Percentiles rank a stretch among this genome's conserved stretches.
These are phyloP conservation scores for Galagoides demidoff DNA, from an alignment of 2,797 vertebrate genomes.

Conservation along the genomic window DNA sequence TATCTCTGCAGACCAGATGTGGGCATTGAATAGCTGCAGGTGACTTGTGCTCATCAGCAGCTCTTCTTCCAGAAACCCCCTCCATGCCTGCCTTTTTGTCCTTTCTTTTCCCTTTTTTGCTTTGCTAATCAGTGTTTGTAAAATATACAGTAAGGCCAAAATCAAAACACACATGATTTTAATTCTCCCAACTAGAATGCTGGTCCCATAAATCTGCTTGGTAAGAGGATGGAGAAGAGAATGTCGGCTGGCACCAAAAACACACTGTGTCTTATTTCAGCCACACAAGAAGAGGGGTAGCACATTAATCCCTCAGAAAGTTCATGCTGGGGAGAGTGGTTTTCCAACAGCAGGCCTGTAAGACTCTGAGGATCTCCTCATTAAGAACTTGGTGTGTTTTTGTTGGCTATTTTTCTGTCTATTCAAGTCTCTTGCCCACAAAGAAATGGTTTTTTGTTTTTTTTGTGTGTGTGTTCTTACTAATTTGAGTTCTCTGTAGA, in stretches of 20 bases:
- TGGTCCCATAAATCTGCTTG: constrained; percentile 67
- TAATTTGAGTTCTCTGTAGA: no score
- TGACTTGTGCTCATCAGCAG: constrained; percentile 60
- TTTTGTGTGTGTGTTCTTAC: no score
- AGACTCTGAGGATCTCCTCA: not conserved
- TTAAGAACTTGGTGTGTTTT: not conserved
- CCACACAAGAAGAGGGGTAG: constrained; percentile 67
- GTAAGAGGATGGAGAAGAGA: constrained; percentile 75
- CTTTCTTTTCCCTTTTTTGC: not conserved
- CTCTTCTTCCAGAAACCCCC: constrained; percentile 48
- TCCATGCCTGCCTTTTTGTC: not conserved
- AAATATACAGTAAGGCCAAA: constrained; percentile 56
- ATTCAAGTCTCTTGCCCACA: no score
- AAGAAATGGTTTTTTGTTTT: no score
- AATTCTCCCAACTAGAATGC: constrained; percentile 24
- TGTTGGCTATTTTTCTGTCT: no score
- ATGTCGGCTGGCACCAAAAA: constrained; percentile 50
- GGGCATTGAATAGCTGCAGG: constrained; percentile 56
- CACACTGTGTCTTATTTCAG: constrained; percentile 46
- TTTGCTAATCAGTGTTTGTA: constrained; percentile 70
- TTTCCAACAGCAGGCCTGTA: not conserved
- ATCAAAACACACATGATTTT: constrained; percentile 69
- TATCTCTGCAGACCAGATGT: constrained; percentile 68
- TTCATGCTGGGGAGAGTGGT: not conserved
- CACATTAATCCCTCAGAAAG: not conserved